These are phyloP conservation scores for Brachystomella parvula DNA, from an alignment of 1,140 invertebrate species.

Conservation along the genomic window DNA sequence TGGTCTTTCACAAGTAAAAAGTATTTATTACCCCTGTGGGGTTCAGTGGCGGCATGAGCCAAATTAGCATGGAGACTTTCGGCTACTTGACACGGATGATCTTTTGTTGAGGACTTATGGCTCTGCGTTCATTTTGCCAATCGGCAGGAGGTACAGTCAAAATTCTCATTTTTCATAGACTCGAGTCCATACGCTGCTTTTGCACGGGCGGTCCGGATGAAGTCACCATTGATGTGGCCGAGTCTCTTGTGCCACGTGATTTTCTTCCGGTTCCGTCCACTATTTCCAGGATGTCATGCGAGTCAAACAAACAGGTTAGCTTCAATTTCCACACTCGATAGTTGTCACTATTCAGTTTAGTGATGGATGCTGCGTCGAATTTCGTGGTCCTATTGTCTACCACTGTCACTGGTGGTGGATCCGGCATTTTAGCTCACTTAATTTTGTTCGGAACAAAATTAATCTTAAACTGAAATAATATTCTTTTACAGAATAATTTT, in stretches of 20 bases:
- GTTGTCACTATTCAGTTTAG: conserved; percentile 19
- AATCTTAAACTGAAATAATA: no score
- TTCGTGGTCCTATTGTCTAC: no score
- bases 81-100: not conserved
- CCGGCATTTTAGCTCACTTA: no score
- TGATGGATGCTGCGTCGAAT: conserved; percentile 14
- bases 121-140: not conserved
- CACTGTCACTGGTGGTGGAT: no score
- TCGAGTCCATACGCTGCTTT: conserved; percentile 5
- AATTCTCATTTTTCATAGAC: not conserved
- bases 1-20: no score
- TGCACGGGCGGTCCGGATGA: not conserved
- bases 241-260: conserved; percentile 13
- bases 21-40: not conserved
- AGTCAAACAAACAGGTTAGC: conserved; percentile 8
- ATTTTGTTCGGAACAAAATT: no score
- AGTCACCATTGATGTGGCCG: conserved; percentile 8
- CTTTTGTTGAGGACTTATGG: not conserved
- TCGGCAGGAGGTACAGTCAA: not conserved
- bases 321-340: conserved; percentile 20
- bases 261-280: conserved; percentile 12
- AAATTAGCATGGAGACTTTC: conserved; percentile 7
- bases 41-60: not conserved
- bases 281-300: conserved; percentile 4
- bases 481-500: no score